These are phyloP conservation scores for Echiichthys vipera DNA, from an alignment of 2,797 vertebrate genomes.

Conservation along the genomic window DNA sequence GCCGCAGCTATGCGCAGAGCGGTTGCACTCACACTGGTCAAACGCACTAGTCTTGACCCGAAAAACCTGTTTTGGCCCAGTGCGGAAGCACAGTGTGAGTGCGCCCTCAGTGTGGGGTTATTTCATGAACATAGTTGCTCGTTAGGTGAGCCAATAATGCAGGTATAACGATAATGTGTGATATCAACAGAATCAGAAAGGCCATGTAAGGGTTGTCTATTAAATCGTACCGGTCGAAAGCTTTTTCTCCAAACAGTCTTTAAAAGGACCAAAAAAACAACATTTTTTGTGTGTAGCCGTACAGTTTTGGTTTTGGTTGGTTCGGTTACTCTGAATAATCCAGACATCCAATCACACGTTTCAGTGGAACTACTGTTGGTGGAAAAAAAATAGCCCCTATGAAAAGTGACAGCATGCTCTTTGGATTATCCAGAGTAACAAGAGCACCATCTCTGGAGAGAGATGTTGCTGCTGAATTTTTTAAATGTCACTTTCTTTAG, in stretches of 20 bases:
- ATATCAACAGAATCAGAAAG: not conserved
- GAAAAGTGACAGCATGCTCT: conserved; percentile 1
- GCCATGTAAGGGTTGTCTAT: not conserved
- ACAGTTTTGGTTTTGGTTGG: not conserved
- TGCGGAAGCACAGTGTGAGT: too few species aligned
- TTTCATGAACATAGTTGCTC: not conserved
- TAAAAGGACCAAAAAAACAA: not conserved
- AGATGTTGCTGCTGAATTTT: conserved; percentile 23
- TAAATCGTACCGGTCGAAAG: not conserved
- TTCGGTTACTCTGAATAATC: not conserved
- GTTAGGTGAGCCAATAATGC: not conserved
- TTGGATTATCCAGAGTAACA: conserved; percentile 16
- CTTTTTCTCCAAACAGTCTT: not conserved
- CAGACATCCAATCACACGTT: not conserved
- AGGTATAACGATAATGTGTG: not conserved
- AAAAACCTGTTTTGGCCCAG: too few species aligned
- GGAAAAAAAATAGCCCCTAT: not conserved
- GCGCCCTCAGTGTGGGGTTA: too few species aligned
- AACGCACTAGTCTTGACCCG: too few species aligned
- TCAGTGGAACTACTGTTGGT: not conserved
- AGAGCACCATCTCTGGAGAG: not conserved
- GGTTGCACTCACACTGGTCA: too few species aligned
- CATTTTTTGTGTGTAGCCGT: not conserved
- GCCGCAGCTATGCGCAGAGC: too few species aligned
- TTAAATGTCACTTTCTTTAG: conserved; percentile 24